These are phyloP conservation scores for Marmota flaviventris DNA, from an alignment of 2,113 vertebrate species.

Conservation along the genomic window DNA sequence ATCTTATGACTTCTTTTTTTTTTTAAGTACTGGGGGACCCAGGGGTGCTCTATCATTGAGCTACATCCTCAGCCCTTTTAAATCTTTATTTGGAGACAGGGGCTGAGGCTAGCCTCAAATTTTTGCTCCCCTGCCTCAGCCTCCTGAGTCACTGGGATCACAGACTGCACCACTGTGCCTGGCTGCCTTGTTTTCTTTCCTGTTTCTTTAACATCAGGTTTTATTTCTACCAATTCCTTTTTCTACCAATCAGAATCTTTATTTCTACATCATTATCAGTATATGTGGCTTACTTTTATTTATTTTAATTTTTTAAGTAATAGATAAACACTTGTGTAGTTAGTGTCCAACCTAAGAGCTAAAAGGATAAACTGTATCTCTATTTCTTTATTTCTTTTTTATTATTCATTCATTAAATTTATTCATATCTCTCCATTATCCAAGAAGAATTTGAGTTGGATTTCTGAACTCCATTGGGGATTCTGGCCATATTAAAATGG, in stretches of 20 bases:
- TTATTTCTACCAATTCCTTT: not conserved
- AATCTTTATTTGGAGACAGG: too few species aligned
- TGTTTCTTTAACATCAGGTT: not conserved
- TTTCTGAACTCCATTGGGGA: slow-evolving; percentile 61
- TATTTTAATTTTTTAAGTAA: not conserved
- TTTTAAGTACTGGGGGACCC: not conserved
- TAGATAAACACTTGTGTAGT: not conserved
- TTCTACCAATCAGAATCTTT: not conserved
- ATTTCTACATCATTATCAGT: not conserved
- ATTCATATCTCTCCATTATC: slow-evolving; percentile 35
- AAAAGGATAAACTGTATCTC: not conserved
- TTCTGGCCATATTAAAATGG: slow-evolving; percentile 21
- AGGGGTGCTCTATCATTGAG: too few species aligned
- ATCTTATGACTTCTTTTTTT: not conserved
- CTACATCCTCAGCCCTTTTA: too few species aligned
- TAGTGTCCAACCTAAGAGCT: not conserved
- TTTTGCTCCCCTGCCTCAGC: too few species aligned
- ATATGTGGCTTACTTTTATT: not conserved
- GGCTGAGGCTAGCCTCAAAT: too few species aligned
- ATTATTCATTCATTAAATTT: slow-evolving; percentile 53
- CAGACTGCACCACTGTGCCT: too few species aligned
- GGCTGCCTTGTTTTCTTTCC: not conserved
- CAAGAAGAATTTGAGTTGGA: not conserved
- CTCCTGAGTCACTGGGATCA: too few species aligned
- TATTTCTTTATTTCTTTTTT: not conserved